Evolutionary conservation across 2,797 vertebrate species (phyloP).

Genomic region (Amazonetta brasiliensis): DNA sequence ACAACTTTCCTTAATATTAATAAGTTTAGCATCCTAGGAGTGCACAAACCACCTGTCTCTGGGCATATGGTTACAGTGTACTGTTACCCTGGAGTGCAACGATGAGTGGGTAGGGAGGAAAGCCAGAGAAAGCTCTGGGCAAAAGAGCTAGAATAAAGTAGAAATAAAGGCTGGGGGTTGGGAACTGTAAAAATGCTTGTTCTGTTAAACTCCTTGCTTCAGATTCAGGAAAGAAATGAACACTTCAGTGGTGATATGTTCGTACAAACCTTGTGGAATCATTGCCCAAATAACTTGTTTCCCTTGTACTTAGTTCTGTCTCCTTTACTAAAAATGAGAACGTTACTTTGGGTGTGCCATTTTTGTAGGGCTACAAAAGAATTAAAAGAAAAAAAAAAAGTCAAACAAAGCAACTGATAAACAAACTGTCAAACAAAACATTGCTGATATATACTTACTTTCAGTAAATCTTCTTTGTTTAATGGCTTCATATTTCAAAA

Average conservation of each 20-base stretch:
- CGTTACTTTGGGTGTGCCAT: background rate
- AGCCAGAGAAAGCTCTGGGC: background rate
- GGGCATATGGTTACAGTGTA: background rate
- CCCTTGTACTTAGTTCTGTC: background rate
- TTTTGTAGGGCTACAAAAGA: background rate
- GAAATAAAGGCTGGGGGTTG: rapidly evolving
- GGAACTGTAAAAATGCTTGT: rapidly evolving
- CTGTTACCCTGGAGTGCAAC: background rate
- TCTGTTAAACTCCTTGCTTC: background rate
- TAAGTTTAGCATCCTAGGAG: background rate
- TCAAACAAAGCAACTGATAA: background rate
- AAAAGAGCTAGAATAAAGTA: background rate
- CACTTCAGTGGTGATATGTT: background rate
- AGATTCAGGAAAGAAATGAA: background rate
- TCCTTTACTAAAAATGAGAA: background rate
- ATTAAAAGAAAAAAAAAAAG: background rate
- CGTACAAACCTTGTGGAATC: background rate
- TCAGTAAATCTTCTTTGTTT: background rate
- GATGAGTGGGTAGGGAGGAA: background rate
- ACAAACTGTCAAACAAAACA: no score
- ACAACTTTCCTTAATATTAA: background rate
- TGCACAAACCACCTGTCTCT: background rate
- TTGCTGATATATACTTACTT: background rate
- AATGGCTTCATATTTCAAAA: background rate
- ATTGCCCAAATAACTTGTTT: background rate